Evolutionary conservation across 2,888 invertebrate species (phyloP), one percentile per base, ranked within the genome.

Genomic region (Synergus umbraculus): DNA sequence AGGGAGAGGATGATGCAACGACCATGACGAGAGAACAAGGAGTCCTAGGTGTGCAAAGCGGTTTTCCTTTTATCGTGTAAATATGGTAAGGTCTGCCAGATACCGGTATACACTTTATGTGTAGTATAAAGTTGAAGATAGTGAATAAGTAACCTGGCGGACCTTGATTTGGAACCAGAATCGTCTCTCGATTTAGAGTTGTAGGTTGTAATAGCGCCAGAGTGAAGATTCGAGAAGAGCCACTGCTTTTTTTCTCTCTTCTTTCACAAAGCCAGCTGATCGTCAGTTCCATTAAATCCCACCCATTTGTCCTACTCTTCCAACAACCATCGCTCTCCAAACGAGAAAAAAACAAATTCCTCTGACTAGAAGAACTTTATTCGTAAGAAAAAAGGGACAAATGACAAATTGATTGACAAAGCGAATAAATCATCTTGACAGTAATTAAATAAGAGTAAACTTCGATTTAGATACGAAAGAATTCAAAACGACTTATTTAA

Each of bases 21-120:
- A 66, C 43, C 66, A 66, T 66, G 66, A 66, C 43, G 66, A 66
- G 66, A 13, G 43, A 65, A 66, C 41, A 66, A 66, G 66, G 66
- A 66, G 66, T 66, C 15, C 65, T 67, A 44, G 67, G 22, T 22
- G 67, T 4, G 22, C 44, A 67, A 44, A 67, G 44, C 22, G 67
- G 44, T 67, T 67, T 67, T 67, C 44, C 67, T 44, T 67, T 46
- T 67, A 67, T 22, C 46, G n/a, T 18, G 46, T 67, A 67, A 67
- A 67, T 67, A 67, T 67, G 44, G 44, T 46, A 18, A 46, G 67
- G 44, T 18, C 67, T 46, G 7, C 13, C 22, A 66, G 43, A 66
- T 66, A 66, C 66, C 67, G 22, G 67, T 67, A 67, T 41, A 18
- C 13, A n/a, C 63, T 63, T 10, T 41, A 22, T 12, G 4, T 67